These are phyloP conservation scores for Lasioglossum zephyrum DNA, from an alignment of 2,888 invertebrate genomes.

Conservation along the genomic window DNA sequence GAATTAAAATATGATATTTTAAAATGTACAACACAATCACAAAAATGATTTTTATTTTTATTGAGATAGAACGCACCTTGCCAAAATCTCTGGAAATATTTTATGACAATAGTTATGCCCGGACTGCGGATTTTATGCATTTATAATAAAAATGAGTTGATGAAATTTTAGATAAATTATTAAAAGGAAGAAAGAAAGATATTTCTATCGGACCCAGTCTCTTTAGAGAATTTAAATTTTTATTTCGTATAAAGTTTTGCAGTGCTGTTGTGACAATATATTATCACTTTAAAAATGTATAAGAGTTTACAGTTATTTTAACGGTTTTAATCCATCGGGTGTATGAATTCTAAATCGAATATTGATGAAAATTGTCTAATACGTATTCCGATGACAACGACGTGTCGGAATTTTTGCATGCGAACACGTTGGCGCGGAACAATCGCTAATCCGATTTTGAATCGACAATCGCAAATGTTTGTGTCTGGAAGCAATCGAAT, in stretches of 20 bases:
- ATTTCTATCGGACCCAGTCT: no score
- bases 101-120: background rate
- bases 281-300: background rate
- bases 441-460: conserved; percentile 5
- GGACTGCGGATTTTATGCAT: background rate
- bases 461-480: background rate
- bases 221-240: background rate
- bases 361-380: background rate
- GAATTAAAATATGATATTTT: background rate
- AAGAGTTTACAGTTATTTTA: background rate
- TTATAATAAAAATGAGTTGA: background rate
- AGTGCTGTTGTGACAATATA: background rate
- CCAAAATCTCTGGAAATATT: background rate
- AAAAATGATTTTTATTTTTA: background rate
- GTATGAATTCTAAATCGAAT: background rate
- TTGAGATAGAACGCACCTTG: background rate
- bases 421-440: background rate
- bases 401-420: background rate
- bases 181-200: no score
- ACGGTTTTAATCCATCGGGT: background rate
- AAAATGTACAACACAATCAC: no score
- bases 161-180: background rate
- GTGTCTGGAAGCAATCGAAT: background rate
- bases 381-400: background rate
- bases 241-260: background rate